phyloP scores from a whole-genome alignment of 2,888 invertebrate genomes.

The Drosophila setosimentum region DNA sequence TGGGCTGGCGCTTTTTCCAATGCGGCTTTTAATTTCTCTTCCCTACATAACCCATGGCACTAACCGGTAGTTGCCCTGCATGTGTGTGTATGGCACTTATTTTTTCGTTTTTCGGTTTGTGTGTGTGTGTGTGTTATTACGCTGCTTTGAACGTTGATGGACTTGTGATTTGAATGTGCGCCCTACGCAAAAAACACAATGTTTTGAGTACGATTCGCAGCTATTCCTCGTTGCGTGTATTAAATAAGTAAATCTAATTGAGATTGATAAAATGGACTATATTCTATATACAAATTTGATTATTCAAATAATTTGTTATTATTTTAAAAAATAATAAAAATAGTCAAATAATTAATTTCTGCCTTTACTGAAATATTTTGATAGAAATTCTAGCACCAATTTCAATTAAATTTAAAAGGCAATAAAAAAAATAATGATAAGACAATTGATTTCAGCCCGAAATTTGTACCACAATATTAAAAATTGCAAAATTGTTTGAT shows the following conservation, averaged over 20 bases:
- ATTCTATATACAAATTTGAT: not conserved
- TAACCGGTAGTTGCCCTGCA: constrained; percentile 49
- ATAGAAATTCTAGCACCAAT: not conserved
- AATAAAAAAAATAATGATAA: not conserved
- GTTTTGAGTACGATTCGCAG: not conserved
- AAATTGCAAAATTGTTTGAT: not conserved
- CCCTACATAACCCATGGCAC: constrained; percentile 33
- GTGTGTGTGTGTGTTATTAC: constrained; percentile 10
- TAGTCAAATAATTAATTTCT: not conserved
- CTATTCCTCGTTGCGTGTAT: not conserved
- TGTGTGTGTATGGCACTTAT: constrained; percentile 18
- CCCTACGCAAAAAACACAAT: constrained; percentile 31
- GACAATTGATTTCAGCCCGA: not conserved
- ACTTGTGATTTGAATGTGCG: constrained; percentile 28
- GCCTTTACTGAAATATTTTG: not conserved
- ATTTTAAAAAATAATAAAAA: no score
- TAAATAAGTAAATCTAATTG: not conserved
- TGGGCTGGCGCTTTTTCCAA: constrained; percentile 61
- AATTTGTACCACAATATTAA: not conserved
- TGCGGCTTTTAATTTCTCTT: constrained; percentile 63
- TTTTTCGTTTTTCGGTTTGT: not conserved
- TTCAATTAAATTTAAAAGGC: not conserved
- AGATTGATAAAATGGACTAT: not conserved
- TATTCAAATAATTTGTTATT: not conserved
- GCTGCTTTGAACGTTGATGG: constrained; percentile 39